phyloP scores from a whole-genome alignment of 35 echinoderm and acorn worm genomes.

The Apostichopus californicus region DNA sequence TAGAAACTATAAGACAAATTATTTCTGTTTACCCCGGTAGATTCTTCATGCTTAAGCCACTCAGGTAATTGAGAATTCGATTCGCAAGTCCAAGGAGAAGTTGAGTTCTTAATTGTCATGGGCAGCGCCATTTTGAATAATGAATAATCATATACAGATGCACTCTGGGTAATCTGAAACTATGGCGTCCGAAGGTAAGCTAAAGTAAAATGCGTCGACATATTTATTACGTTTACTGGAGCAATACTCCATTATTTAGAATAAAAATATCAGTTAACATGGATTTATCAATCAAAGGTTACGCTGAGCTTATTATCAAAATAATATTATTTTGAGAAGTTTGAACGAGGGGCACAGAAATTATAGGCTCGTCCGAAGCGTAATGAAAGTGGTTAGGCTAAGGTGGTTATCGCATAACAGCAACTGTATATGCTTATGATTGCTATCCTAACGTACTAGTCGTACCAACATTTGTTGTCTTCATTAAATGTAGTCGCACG shows the following conservation, averaged over 20 bases:
- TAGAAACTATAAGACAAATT: no score
- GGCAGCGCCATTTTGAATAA: constrained; percentile 82
- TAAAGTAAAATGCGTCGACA: background rate
- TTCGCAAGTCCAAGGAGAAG: constrained; percentile 67
- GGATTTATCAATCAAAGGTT: background rate
- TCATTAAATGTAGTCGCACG: background rate
- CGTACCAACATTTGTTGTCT: background rate
- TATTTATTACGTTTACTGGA: background rate
- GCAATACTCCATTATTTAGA: background rate
- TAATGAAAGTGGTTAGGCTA: constrained; percentile 15
- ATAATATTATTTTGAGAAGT: constrained; percentile 12
- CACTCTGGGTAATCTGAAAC: constrained; percentile 24
- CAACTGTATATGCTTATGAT: background rate
- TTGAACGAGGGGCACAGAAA: constrained; percentile 34
- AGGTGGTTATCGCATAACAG: background rate
- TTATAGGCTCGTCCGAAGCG: constrained; percentile 47
- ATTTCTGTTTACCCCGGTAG: constrained; percentile 66
- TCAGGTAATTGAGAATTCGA: constrained; percentile 84
- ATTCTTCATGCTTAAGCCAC: constrained; percentile 80
- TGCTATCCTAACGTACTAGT: background rate
- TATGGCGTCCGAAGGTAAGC: constrained; percentile 37
- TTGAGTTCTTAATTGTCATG: constrained; percentile 56
- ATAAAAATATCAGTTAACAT: background rate
- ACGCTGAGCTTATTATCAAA: background rate
- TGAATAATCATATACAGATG: background rate